Evolutionary conservation across 2,888 invertebrate species (phyloP).

Genomic region (Cerastis leucographa): DNA sequence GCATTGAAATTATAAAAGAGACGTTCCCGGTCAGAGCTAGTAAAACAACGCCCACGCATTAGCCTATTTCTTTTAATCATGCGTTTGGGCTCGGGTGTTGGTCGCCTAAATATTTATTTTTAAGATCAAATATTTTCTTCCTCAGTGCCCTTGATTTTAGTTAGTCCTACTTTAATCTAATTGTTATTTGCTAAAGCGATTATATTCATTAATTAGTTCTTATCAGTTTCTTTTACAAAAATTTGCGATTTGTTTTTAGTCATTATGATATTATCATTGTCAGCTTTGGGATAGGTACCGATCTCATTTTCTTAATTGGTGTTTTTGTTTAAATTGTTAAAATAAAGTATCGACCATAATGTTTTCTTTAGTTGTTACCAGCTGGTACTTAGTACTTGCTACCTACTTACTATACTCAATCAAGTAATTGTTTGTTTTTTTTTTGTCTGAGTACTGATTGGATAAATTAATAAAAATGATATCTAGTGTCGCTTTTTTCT

Average conservation of each 20-base stretch:
- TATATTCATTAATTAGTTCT: not conserved
- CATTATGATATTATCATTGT: conserved; percentile 13
- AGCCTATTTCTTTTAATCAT: conserved; percentile 55
- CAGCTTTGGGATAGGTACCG: not conserved
- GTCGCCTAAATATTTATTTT: conserved; percentile 43
- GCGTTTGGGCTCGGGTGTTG: conserved; percentile 15
- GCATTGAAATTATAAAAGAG: conserved; percentile 48
- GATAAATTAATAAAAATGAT: not conserved
- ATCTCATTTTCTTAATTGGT: conserved; percentile 8
- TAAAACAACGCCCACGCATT: conserved; percentile 58
- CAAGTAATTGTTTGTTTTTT: conserved; percentile 8
- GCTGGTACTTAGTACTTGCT: not conserved
- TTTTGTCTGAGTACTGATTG: not conserved
- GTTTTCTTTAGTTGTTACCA: not conserved
- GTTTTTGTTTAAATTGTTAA: not conserved
- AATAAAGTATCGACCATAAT: not conserved
- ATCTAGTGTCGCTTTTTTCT: not conserved
- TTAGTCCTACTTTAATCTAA: conserved; percentile 17
- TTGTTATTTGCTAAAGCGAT: conserved; percentile 8
- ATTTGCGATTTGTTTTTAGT: conserved; percentile 17
- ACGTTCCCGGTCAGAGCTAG: conserved; percentile 9
- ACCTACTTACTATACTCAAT: not conserved
- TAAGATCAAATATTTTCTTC: conserved; percentile 23
- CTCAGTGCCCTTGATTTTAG: conserved; percentile 6
- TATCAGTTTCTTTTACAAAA: conserved; percentile 27